Evolutionary conservation across 2,113 vertebrate species (phyloP).

Genomic region (Xiphophorus couchianus): DNA sequence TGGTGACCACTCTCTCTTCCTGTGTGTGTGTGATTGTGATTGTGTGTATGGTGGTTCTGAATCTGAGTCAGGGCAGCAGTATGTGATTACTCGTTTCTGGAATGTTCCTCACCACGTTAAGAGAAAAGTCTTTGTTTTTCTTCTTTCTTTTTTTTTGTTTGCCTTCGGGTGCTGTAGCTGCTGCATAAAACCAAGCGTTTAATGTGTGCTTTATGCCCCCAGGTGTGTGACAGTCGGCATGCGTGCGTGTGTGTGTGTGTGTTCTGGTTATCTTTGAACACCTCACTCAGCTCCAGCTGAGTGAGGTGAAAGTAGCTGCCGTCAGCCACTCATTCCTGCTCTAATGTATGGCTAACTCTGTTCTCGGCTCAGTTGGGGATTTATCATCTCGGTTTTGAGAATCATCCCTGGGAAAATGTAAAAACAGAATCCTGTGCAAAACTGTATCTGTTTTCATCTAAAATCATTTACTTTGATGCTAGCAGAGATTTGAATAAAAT

Average conservation of each 20-base stretch:
- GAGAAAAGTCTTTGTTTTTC: not conserved
- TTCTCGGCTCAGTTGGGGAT: not conserved
- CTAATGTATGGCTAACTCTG: not conserved
- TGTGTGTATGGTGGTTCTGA: slow-evolving; percentile 2
- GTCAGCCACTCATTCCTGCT: slow-evolving; percentile 12
- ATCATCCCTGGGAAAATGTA: not conserved
- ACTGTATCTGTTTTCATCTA: not conserved
- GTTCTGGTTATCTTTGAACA: slow-evolving; percentile 15
- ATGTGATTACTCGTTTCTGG: slow-evolving; percentile 35
- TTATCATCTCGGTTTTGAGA: not conserved
- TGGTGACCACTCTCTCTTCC: slow-evolving; percentile 41
- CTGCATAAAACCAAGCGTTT: not conserved
- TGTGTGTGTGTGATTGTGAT: slow-evolving; percentile 16
- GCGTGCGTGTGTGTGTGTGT: not conserved
- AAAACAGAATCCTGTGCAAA: not conserved
- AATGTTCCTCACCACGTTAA: slow-evolving; percentile 36
- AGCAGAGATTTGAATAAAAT: not conserved
- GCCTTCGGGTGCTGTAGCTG: slow-evolving; percentile 7
- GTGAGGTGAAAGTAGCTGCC: slow-evolving; percentile 14
- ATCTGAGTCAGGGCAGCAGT: slow-evolving; percentile 24
- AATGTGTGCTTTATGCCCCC: not conserved
- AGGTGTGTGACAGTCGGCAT: slow-evolving; percentile 5
- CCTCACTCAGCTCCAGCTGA: slow-evolving; percentile 23
- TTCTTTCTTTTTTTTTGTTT: not conserved
- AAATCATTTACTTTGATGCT: not conserved